Evolutionary conservation across 2,797 vertebrate genomes (phyloP).

Genomic region (Silurus aristotelis): DNA sequence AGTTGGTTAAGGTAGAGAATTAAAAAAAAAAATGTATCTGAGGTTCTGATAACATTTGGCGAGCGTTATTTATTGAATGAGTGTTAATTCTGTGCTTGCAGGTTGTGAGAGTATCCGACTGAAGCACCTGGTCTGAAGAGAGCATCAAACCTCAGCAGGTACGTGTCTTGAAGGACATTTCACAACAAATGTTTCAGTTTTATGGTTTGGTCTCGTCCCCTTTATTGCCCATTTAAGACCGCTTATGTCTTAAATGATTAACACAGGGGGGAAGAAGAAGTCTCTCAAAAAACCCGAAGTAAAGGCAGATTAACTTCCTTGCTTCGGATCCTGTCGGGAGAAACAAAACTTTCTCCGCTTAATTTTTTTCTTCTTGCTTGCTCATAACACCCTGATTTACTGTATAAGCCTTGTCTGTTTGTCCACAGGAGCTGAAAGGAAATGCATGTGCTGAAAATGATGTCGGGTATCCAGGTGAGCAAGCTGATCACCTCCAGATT

Average conservation of each 20-base stretch:
- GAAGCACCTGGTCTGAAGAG: neutral
- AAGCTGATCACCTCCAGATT: neutral
- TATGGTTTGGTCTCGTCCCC: constrained; percentile 8
- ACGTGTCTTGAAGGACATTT: neutral
- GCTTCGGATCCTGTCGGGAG: constrained; percentile 63
- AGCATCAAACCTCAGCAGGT: neutral
- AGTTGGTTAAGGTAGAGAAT: too few species aligned
- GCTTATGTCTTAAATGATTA: constrained; percentile 56
- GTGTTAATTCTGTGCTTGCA: neutral
- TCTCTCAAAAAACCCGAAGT: constrained; percentile 61
- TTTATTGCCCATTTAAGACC: constrained; percentile 61
- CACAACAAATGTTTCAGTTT: neutral
- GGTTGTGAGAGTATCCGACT: neutral
- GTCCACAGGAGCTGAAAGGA: constrained; percentile 4
- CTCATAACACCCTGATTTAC: neutral
- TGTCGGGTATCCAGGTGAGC: neutral
- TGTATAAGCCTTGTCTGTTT: neutral
- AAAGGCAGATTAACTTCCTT: constrained; percentile 46
- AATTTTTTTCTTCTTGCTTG: neutral
- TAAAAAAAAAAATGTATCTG: too few species aligned
- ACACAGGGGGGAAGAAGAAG: constrained; percentile 55
- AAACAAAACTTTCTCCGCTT: constrained; percentile 29
- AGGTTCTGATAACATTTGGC: neutral
- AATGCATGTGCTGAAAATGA: neutral
- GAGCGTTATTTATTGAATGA: neutral